phyloP scores from a whole-genome alignment of 2,113 vertebrate species.

The Mionectes macconnelli region DNA sequence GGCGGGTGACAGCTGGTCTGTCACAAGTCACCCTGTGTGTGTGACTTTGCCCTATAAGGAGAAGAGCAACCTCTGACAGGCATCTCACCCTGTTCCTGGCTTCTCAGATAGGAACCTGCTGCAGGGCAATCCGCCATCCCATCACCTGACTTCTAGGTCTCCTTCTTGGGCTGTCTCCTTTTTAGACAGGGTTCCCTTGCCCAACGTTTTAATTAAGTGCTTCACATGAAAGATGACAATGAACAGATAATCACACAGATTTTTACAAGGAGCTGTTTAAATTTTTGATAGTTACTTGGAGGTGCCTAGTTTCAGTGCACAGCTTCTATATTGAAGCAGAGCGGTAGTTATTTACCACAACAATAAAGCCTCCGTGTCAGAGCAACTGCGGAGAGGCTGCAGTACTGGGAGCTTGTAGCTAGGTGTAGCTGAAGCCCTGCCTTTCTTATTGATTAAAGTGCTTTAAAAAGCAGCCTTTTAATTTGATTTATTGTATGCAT shows the following conservation, averaged over 20 bases:
- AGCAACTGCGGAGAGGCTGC: not conserved
- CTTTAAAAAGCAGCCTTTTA: not conserved
- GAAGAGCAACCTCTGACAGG: not conserved
- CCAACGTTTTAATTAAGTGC: not conserved
- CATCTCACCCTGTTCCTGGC: accelerated
- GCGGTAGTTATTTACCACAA: not conserved
- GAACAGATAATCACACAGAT: not conserved
- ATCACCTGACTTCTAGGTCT: not conserved
- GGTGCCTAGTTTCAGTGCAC: not conserved
- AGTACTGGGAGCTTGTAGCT: conserved; percentile 20
- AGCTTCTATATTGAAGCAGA: not conserved
- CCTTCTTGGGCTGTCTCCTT: not conserved
- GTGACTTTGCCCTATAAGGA: conserved; percentile 13
- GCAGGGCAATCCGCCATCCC: not conserved
- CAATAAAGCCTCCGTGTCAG: accelerated
- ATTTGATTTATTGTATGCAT: not conserved
- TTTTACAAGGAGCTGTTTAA: not conserved
- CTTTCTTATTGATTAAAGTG: not conserved
- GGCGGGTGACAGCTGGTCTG: not conserved
- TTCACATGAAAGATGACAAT: not conserved
- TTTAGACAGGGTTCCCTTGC: not conserved
- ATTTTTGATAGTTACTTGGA: not conserved
- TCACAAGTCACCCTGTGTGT: not conserved
- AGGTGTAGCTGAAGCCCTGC: conserved; percentile 66
- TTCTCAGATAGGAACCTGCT: not conserved